These are phyloP conservation scores for Linnaemya tessellans DNA, from an alignment of 2,888 invertebrate genomes.

Conservation along the genomic window DNA sequence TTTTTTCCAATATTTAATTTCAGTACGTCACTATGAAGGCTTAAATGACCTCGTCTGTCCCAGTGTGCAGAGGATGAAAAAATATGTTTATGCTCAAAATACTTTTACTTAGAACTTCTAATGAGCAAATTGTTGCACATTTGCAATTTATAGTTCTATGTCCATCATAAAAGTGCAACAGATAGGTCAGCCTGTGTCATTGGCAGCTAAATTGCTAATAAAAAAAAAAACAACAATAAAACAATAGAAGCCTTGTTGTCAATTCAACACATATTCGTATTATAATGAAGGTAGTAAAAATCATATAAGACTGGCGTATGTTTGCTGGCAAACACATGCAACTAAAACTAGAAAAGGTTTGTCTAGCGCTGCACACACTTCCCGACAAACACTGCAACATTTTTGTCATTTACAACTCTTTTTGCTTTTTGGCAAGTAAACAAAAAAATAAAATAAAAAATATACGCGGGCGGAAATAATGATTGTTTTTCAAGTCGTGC, in stretches of 20 bases:
- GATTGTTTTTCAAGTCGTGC: constrained; percentile 57
- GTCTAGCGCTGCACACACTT: constrained; percentile 23
- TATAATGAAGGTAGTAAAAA: constrained; percentile 20
- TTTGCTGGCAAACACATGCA: constrained; percentile 22
- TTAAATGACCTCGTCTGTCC: no score
- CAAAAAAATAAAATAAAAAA: constrained; percentile 4
- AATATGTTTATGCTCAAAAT: no score
- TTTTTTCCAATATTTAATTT: no score
- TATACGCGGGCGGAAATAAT: constrained; percentile 66
- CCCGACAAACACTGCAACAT: constrained; percentile 11
- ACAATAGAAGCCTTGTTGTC: constrained; percentile 33
- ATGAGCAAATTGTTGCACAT: no score
- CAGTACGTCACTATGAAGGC: no score
- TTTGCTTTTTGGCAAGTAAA: constrained; percentile 5
- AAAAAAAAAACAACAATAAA: background rate
- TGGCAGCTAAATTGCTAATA: constrained; percentile 2
- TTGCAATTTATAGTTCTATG: no score
- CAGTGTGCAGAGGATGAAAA: no score
- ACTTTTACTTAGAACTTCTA: no score
- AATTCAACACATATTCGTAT: constrained; percentile 25
- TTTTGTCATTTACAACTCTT: constrained; percentile 12
- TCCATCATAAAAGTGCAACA: background rate
- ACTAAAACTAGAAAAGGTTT: constrained; percentile 55
- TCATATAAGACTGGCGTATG: background rate
- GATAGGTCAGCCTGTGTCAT: background rate